Evolutionary conservation across 2,888 invertebrate genomes (phyloP).

Genomic region (Leucania comma): DNA sequence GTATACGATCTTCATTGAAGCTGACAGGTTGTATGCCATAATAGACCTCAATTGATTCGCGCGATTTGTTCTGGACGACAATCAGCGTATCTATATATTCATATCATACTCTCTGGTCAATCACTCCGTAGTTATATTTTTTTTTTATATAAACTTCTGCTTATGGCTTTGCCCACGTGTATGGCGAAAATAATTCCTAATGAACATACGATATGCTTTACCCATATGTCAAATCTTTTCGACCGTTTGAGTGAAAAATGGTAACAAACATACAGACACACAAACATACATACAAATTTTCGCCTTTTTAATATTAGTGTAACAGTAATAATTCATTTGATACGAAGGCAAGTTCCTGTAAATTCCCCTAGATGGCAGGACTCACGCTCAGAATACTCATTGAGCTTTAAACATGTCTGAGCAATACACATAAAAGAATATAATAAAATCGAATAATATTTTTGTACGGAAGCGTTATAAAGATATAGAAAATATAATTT

Average conservation of each 20-base stretch:
- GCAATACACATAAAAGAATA: constrained; percentile 31
- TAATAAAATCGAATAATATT: constrained; percentile 47
- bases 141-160: not conserved
- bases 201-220: too few relatives aligned
- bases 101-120: too few relatives aligned
- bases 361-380: constrained; percentile 19
- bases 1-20: constrained; percentile 44
- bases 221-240: too few relatives aligned
- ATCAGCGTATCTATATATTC: not conserved
- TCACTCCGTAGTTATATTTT: too few relatives aligned
- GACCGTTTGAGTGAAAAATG: too few relatives aligned
- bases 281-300: not conserved
- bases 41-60: constrained; percentile 48
- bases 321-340: not conserved
- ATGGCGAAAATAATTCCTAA: too few relatives aligned
- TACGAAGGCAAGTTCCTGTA: not conserved
- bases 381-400: not conserved
- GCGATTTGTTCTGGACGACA: constrained; percentile 21
- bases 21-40: constrained; percentile 34
- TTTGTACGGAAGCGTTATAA: constrained; percentile 42
- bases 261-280: too few relatives aligned
- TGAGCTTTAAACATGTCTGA: constrained; percentile 21
- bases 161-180: too few relatives aligned
- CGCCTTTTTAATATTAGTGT: too few relatives aligned
- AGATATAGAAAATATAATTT: constrained; percentile 51